Percentiles rank a stretch among this genome's conserved stretches.
phyloP scores from a whole-genome alignment of 2,888 invertebrate genomes.

The Coelinius sp. region DNA sequence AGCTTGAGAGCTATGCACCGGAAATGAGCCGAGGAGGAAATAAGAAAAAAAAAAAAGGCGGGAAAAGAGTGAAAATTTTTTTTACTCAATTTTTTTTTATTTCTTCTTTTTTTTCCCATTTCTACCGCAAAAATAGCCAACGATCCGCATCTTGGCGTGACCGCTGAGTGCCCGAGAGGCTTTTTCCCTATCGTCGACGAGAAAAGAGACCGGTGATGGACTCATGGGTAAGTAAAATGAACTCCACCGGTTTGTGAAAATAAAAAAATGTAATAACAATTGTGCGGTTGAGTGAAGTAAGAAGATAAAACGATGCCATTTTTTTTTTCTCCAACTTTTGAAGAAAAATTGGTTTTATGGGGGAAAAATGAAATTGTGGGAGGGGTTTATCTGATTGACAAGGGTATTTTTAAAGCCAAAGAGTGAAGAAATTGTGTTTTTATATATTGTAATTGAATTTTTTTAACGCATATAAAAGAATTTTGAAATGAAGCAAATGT shows the following conservation, averaged over 20 bases:
- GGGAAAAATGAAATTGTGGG: background rate
- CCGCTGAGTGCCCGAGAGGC: constrained; percentile 4
- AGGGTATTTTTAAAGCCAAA: background rate
- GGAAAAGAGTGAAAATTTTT: background rate
- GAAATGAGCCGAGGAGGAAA: constrained; percentile 29
- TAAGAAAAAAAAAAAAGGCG: background rate
- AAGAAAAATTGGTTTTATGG: background rate
- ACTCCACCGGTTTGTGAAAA: background rate
- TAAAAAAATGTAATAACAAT: constrained; percentile 5
- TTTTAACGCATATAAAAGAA: too few relatives aligned
- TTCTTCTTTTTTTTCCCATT: background rate
- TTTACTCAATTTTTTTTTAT: background rate
- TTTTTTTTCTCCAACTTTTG: background rate
- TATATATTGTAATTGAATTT: too few relatives aligned
- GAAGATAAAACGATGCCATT: constrained; percentile 9
- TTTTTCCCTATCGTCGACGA: constrained; percentile 15
- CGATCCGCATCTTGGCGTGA: constrained; percentile 23
- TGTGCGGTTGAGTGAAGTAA: background rate
- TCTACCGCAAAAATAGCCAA: constrained; percentile 18
- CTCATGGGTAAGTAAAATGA: constrained; percentile 17
- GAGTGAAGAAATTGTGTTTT: background rate
- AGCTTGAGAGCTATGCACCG: constrained; percentile 14
- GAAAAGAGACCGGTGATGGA: constrained; percentile 14
- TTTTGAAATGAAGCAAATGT: too few relatives aligned
- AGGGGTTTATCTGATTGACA: background rate